Evolutionary conservation across 2,888 invertebrate species (phyloP).

Genomic region (Cactoblastis cactorum): DNA sequence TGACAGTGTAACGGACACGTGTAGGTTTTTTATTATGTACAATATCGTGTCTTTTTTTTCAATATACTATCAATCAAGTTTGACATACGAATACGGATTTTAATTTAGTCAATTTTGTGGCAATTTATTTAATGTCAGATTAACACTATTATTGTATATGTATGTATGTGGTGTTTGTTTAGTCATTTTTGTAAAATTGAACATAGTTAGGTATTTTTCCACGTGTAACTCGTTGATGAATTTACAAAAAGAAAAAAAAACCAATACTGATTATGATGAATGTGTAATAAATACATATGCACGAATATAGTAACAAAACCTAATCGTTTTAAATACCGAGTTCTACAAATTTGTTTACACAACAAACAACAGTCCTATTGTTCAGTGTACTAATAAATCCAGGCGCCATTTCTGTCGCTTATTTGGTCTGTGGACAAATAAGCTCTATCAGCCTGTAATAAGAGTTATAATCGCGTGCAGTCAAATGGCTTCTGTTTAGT

Average conservation of each 20-base stretch:
- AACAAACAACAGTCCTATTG: conserved; percentile 29
- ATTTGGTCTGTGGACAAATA: neutral
- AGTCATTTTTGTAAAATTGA: too few species aligned
- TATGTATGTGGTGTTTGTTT: too few species aligned
- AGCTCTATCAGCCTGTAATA: neutral
- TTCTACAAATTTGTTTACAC: conserved; percentile 10
- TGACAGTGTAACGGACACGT: conserved; percentile 12
- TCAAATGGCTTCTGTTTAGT: neutral
- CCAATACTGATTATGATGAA: too few species aligned
- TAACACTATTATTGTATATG: neutral
- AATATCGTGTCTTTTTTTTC: neutral
- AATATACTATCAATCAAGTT: conserved; percentile 1
- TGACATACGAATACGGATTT: neutral
- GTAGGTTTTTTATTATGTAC: conserved; percentile 9
- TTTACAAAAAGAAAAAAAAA: too few species aligned
- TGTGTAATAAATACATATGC: neutral
- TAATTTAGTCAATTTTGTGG: neutral
- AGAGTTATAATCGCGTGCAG: neutral
- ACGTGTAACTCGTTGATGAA: too few species aligned
- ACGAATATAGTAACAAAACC: neutral
- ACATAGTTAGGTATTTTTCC: too few species aligned
- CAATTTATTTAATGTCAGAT: neutral
- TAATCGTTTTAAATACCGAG: conserved; percentile 19
- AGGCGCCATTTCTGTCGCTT: conserved; percentile 16
- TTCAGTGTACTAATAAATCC: conserved; percentile 45